These are phyloP conservation scores for Setophaga petechia DNA, from an alignment of 2,113 vertebrate species.

Conservation along the genomic window DNA sequence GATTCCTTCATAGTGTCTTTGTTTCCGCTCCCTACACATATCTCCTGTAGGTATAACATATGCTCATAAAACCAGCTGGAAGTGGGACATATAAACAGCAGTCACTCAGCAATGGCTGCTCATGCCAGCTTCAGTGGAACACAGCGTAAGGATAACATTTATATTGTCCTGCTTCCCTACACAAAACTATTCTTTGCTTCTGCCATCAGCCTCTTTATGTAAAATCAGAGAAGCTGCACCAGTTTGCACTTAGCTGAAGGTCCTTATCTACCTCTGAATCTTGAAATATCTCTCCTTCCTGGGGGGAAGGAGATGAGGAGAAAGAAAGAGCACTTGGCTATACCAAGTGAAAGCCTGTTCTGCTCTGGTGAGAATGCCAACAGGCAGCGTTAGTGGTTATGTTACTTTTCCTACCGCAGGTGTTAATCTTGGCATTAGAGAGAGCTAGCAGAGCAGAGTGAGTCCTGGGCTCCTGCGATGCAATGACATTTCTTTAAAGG, in stretches of 20 bases:
- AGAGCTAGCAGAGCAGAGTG: constrained; percentile 6
- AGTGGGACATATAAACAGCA: constrained; percentile 49
- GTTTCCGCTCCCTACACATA: constrained; percentile 17
- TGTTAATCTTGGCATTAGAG: constrained; percentile 62
- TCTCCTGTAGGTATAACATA: constrained; percentile 52
- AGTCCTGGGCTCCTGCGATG: neutral
- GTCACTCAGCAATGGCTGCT: constrained; percentile 26
- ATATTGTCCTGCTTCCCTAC: neutral
- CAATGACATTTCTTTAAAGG: constrained; percentile 36
- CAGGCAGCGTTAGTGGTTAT: neutral
- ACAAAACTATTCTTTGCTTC: constrained; percentile 4
- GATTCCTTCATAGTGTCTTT: neutral
- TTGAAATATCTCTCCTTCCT: constrained; percentile 8
- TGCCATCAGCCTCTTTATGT: neutral
- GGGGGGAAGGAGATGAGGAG: neutral
- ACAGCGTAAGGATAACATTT: constrained; percentile 5
- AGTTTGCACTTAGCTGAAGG: neutral
- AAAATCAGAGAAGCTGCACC: neutral
- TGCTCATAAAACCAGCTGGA: constrained; percentile 45
- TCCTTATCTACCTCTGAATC: neutral
- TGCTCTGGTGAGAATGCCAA: constrained; percentile 24
- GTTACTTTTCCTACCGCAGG: constrained; percentile 31
- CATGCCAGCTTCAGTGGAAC: constrained; percentile 24
- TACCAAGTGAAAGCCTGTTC: neutral
- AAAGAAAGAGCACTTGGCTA: neutral